Evolutionary conservation across 2,113 vertebrate species (phyloP).

Genomic region (Neolamprologus cancellatus): DNA sequence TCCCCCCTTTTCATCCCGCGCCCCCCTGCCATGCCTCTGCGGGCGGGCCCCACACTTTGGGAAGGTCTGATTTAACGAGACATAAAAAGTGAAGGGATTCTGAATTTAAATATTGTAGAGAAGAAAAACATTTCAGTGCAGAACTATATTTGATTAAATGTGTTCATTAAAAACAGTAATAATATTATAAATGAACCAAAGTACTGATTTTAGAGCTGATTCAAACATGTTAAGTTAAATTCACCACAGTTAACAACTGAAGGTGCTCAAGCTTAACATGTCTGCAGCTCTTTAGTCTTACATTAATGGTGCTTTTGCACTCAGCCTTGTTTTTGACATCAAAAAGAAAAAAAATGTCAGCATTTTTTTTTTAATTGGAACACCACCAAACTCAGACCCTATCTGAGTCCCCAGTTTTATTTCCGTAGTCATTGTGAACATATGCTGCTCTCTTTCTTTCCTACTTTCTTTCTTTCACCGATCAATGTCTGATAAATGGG

Average conservation of each 20-base stretch:
- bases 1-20: accelerated
- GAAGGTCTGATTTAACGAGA: not conserved
- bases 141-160: not conserved
- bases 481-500: not conserved
- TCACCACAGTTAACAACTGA: not conserved
- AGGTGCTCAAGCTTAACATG: not conserved
- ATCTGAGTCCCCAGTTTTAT: not conserved
- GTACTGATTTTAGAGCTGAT: not conserved
- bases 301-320: not conserved
- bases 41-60: no score
- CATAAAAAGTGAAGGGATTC: not conserved
- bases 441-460: not conserved
- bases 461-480: not conserved
- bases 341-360: not conserved
- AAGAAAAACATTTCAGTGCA: not conserved
- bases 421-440: not conserved
- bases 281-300: not conserved
- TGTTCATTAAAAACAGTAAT: not conserved
- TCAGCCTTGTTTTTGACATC: not conserved
- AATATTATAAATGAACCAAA: not conserved
- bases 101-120: not conserved
- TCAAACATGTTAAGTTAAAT: not conserved
- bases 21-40: accelerated
- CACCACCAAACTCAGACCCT: not conserved
- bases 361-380: not conserved